Conservation (phyloP, 2,113 vertebrate species). For the Paedocypris sp. region DNA sequence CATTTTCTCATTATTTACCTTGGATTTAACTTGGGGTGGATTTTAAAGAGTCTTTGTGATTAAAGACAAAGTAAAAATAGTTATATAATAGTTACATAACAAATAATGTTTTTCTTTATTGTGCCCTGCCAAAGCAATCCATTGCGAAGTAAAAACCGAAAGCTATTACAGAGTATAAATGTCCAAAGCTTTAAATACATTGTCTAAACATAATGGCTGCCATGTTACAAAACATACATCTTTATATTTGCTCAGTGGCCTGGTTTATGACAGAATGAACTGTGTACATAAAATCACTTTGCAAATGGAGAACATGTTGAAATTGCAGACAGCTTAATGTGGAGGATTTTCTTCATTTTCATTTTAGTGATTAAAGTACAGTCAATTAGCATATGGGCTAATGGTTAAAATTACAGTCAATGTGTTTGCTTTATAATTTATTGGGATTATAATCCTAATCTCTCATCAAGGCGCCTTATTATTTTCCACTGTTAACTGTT, state of each 20-base stretch:
- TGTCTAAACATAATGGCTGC: neutral
- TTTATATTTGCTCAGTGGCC: constrained; percentile 5
- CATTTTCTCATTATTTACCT: too few species aligned
- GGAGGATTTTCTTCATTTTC: too few species aligned
- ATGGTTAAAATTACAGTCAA: too few species aligned
- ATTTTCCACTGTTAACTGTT: neutral
- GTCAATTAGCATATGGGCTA: too few species aligned
- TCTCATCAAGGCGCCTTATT: too few species aligned
- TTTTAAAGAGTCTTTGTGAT: neutral
- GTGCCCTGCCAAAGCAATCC: neutral
- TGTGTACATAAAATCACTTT: neutral
- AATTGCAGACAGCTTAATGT: too few species aligned
- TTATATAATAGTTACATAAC: neutral
- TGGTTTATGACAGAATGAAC: neutral
- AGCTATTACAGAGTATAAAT: neutral
- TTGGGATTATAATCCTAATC: too few species aligned
- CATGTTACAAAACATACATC: neutral
- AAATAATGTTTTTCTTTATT: neutral
- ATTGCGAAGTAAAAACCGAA: too few species aligned
- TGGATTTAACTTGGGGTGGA: too few species aligned
- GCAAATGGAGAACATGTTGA: too few species aligned
- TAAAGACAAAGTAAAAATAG: neutral
- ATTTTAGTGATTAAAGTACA: too few species aligned
- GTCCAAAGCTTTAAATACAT: neutral
- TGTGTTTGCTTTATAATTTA: too few species aligned